Evolutionary conservation across 2,113 vertebrate genomes (phyloP), one percentile per base, ranked within the genome.

Genomic region (Eurypyga helias): DNA sequence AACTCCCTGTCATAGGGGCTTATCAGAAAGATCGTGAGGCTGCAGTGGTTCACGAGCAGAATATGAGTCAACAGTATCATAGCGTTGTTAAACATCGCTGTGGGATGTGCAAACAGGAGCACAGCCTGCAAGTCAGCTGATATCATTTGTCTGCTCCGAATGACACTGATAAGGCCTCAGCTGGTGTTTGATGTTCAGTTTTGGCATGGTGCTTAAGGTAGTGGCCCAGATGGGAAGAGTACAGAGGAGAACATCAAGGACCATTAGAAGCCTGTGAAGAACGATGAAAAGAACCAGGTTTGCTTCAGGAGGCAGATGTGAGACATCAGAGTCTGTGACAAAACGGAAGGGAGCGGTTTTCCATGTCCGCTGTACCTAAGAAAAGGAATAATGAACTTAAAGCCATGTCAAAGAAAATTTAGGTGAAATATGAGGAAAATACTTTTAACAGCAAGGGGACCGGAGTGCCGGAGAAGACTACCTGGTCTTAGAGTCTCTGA

Each of bases 51-150:
- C 77, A 21, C 2, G 69, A 60, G 71, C 2, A 12, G 58, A 46
- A 33, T 5, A 4, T 46, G 55, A 96, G 79, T 95, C 83, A 96
- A 87, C 83, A 70, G 71, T 43, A 34, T 36, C 78, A 6, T 5
- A 34, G 17, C 0, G 6, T 29, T 51, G 66, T 75, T 26, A 80
- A 92, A 70, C 76, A 73, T 90, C 0, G 0, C 80, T 29, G 69
- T 33, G 55, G 80, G 83, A 54, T 96, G 89, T 93, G 91, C 83
- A 95, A 96, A 96, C 81, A 93, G 89, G 10, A 84, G 61, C 83
- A 45, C 5, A 65, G 87, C 69, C 83, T 76, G 84, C 73, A 31
- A 93, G 81, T 71, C 96, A 95, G 77, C 89, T 84, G 93, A 95
- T 83, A 69, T 76, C 17, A 83, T 65, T 71, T 61, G 17, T 67